phyloP scores from a whole-genome alignment of 2,113 vertebrate species.

The Sus scrofa region T2T-Sscrofa CM000813.6:83025501-83026000 shows the following conservation, averaged over 20 bases:
- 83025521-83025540: background rate
- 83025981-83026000: slow-evolving; percentile 95
- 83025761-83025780: background rate
- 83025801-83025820: background rate
- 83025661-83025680: background rate
- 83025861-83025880: background rate
- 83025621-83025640: background rate
- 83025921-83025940: slow-evolving; percentile 88
- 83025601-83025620: no score
- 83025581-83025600: background rate
- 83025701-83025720: background rate
- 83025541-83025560: background rate
- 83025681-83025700: background rate
- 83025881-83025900: no score
- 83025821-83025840: background rate
- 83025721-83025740: accelerated
- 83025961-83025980: slow-evolving; percentile 89
- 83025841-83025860: background rate
- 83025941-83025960: slow-evolving; percentile 87
- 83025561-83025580: background rate
- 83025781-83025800: accelerated
- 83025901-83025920: slow-evolving; percentile 86
- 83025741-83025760: background rate
- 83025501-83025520: background rate
- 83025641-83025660: accelerated